Percentiles rank a stretch among this genome's conserved stretches.
Evolutionary conservation across 2,113 vertebrate genomes (phyloP).

Genomic region (Lutjanus erythropterus): DNA sequence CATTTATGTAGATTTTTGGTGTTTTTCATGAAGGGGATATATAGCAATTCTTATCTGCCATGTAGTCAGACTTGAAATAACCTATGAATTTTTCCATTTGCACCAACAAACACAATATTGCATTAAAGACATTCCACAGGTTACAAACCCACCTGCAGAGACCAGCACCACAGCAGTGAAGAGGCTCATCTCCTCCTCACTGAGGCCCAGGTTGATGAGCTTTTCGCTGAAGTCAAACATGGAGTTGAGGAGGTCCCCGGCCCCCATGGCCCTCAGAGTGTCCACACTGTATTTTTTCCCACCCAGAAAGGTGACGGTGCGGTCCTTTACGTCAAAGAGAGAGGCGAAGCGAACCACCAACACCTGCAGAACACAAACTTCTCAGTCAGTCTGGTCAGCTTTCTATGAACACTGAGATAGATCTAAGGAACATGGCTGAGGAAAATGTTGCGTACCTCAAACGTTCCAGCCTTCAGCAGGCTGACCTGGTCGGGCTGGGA

Average conservation of each 20-base stretch:
- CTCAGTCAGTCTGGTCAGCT: neutral
- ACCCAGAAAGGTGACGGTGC: slow-evolving; percentile 94
- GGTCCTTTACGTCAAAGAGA: slow-evolving; percentile 92
- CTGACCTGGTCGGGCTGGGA: slow-evolving; percentile 96
- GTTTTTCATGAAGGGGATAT: too few relatives aligned
- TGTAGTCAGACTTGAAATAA: too few relatives aligned
- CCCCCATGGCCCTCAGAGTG: slow-evolving; percentile 92
- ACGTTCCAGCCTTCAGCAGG: slow-evolving; percentile 96
- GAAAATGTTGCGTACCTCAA: slow-evolving; percentile 88
- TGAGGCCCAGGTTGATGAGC: slow-evolving; percentile 91
- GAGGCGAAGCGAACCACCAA: slow-evolving; percentile 96
- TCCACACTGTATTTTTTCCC: slow-evolving; percentile 93
- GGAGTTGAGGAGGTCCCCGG: slow-evolving; percentile 94
- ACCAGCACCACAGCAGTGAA: slow-evolving; percentile 97
- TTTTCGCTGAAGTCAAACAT: slow-evolving; percentile 98
- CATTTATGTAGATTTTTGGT: too few relatives aligned
- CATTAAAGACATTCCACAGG: too few relatives aligned
- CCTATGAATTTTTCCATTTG: too few relatives aligned
- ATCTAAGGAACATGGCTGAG: neutral
- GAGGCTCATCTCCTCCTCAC: slow-evolving; percentile 97
- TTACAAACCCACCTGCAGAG: slow-evolving; percentile 89
- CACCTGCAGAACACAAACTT: slow-evolving; percentile 84
- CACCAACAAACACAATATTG: too few relatives aligned
- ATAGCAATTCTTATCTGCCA: too few relatives aligned
- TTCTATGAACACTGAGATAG: too few relatives aligned